A percentile compares a stretch with the other conserved stretches of the same genome.
Conservation (phyloP, 1,140 invertebrate species). For the Schlechtendalia chinensis region DNA sequence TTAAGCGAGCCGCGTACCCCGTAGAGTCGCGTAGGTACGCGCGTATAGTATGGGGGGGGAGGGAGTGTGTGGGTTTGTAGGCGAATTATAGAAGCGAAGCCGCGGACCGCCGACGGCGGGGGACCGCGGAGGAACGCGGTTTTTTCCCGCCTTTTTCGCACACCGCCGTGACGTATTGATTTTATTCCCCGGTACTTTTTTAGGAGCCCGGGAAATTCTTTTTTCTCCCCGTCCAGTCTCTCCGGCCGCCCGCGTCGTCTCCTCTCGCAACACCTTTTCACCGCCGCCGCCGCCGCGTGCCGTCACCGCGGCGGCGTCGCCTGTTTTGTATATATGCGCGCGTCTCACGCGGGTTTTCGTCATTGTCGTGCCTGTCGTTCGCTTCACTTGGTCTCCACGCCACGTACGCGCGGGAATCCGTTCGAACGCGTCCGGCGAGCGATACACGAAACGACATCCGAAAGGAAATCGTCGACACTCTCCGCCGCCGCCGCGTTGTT, state of each 20-base stretch:
- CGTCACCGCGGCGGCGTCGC: conserved; percentile 40
- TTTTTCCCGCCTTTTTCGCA: conserved; percentile 32
- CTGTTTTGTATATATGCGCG: conserved; percentile 25
- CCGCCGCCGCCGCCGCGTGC: neutral
- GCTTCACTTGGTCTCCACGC: too few relatives aligned
- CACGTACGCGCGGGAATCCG: too few relatives aligned
- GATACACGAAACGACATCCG: conserved; percentile 5
- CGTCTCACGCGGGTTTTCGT: neutral
- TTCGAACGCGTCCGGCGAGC: too few relatives aligned
- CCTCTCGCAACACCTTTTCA: conserved; percentile 19
- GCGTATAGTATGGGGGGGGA: too few relatives aligned
- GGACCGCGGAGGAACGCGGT: too few relatives aligned
- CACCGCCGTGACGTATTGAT: conserved; percentile 48
- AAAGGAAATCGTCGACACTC: neutral
- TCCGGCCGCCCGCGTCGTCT: neutral
- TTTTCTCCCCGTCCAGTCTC: neutral
- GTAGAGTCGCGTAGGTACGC: too few relatives aligned
- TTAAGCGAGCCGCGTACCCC: too few relatives aligned
- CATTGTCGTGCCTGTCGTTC: too few relatives aligned
- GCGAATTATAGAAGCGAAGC: neutral
- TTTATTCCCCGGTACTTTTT: conserved; percentile 45
- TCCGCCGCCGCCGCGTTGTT: too few relatives aligned
- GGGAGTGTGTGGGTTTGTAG: too few relatives aligned
- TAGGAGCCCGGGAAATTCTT: conserved; percentile 49
- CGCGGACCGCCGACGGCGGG: too few relatives aligned